A percentile compares a stretch with the other conserved stretches of the same genome.
Evolutionary conservation across 2,113 vertebrate species (phyloP).

Genomic region (Ctenodactylus gundi): DNA sequence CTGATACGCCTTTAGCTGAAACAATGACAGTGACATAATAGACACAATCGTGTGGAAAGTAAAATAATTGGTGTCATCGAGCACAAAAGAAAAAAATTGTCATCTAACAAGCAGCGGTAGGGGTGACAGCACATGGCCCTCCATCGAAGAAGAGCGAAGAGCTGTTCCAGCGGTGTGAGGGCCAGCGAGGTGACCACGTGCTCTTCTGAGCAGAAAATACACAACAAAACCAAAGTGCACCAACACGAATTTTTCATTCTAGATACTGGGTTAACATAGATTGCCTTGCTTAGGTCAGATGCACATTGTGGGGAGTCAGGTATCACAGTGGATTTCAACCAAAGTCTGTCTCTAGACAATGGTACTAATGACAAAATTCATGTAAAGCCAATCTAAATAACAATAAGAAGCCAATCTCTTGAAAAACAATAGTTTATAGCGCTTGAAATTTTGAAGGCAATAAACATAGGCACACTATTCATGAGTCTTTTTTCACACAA

Average conservation of each 20-base stretch:
- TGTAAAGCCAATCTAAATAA: not conserved
- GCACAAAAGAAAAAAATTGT: not conserved
- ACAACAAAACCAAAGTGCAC: not conserved
- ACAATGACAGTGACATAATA: conserved; percentile 29
- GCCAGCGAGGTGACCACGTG: not conserved
- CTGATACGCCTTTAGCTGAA: not conserved
- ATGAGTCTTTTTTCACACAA: too few relatives aligned
- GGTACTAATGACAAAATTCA: not conserved
- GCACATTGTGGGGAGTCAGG: not conserved
- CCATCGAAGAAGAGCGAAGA: not conserved
- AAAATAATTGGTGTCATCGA: conserved; percentile 44
- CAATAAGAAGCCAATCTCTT: not conserved
- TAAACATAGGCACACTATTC: not conserved
- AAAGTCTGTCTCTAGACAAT: not conserved
- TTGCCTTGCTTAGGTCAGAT: not conserved
- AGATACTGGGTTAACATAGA: not conserved
- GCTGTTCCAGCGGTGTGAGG: not conserved
- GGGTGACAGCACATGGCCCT: not conserved
- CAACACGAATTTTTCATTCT: not conserved
- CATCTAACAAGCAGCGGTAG: conserved; percentile 7
- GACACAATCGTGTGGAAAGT: not conserved
- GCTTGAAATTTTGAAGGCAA: not conserved
- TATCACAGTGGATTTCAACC: not conserved
- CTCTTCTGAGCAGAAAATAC: not conserved
- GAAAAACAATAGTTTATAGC: not conserved